Evolutionary conservation across 37 sponge, comb jelly and placozoan genomes (phyloP).

Genomic region (Bolinopsis microptera): DNA sequence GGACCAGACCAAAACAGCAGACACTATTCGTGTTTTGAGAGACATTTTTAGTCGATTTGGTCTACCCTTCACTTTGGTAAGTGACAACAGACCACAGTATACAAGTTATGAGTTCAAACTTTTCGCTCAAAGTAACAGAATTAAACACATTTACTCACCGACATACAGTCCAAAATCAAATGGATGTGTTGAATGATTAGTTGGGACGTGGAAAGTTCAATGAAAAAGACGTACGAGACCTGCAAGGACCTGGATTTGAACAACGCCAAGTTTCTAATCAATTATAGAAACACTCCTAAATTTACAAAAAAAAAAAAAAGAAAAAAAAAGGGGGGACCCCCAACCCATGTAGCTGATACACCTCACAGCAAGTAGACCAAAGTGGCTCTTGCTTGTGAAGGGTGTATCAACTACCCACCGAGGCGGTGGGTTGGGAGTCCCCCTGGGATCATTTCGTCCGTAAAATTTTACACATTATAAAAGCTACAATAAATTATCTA

Average conservation of each 20-base stretch:
- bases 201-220: slow-evolving; percentile 51
- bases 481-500: too few relatives aligned
- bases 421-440: too few relatives aligned
- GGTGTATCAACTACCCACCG: too few relatives aligned
- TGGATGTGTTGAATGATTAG: slow-evolving; percentile 36
- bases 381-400: too few relatives aligned
- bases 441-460: too few relatives aligned
- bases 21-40: neutral
- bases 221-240: neutral
- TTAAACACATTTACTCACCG: slow-evolving; percentile 15
- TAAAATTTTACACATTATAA: too few relatives aligned
- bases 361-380: too few relatives aligned
- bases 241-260: neutral
- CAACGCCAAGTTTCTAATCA: neutral
- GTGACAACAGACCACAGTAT: slow-evolving; percentile 47
- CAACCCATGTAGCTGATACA: too few relatives aligned
- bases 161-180: neutral
- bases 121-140: neutral
- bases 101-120: neutral
- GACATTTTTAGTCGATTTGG: too few relatives aligned
- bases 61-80: too few relatives aligned
- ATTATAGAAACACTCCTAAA: neutral
- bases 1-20: neutral
- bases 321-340: too few relatives aligned
- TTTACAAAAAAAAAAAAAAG: too few relatives aligned